Evolutionary conservation across 2,888 invertebrate genomes (phyloP), one percentile per base, ranked within the genome.

Genomic region (Lypha dubia): DNA sequence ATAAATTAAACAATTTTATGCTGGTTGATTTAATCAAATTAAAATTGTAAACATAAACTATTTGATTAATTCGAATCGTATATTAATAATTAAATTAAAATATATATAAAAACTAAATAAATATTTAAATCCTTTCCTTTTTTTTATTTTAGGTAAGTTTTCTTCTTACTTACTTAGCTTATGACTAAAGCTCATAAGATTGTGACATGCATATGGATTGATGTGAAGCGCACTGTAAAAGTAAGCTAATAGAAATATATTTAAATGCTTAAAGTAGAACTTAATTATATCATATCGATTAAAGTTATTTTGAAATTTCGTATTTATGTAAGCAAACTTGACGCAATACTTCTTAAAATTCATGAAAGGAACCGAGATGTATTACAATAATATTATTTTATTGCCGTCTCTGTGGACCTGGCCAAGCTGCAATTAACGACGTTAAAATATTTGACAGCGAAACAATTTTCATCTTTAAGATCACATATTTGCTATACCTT

Each of bases 71-170:
- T 17, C 1, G 7, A 46, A 6, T 46, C 17, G 1, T 8, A 20
- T 49, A 20, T 17, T 49, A 7, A 9, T 20, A 49, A 49, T 17
- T 8, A 20, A 17, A 20, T 49, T 49, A 20, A 17, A 20, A 49
- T 49, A 8, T 49, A 8, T 49, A 20, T 1, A 49, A 49, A 5
- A 49, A 49, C 5, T 20, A 49, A 35, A 58, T 15, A 8, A 11
- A 65, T 49, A 5, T 51, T 35, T 2, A 6, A 20, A 20, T 38
- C n/a, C n/a, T n/a, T 41, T 41, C 8, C 2, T 22, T 8, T 68
- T 22, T n/a, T 53, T 15, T 49, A 46, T 77, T 77, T 62, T n/a
- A 77, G 77, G 77, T 77, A 77, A 77, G 77, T 76, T 58, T 8
- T 46, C 4, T 22, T 15, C 22, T 20, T 0, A n/a, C 0, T 41